Conservation (phyloP, 1,140 invertebrate genomes). For the Vanessa atalanta region DNA sequence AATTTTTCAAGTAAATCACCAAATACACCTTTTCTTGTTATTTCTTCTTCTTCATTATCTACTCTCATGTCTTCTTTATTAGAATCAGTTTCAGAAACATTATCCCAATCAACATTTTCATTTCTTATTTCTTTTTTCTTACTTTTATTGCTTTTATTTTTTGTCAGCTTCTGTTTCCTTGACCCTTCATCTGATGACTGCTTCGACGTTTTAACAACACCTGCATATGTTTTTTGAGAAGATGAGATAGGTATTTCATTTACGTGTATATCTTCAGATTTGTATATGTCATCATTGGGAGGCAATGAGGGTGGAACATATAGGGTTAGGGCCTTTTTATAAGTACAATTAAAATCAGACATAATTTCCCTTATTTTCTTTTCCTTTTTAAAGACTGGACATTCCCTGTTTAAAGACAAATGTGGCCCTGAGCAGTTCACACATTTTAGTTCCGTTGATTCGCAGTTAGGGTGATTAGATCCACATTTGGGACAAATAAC, state of each 20-base stretch:
- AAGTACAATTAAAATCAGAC: neutral
- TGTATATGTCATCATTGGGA: neutral
- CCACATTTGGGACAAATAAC: conserved; percentile 19
- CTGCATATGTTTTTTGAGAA: neutral
- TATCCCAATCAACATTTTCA: neutral
- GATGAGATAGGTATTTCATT: neutral
- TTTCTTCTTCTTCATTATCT: neutral
- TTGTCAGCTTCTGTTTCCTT: neutral
- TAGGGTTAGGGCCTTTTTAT: neutral
- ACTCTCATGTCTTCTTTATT: neutral
- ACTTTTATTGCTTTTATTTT: neutral
- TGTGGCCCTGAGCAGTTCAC: neutral
- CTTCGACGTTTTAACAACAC: neutral
- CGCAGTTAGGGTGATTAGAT: conserved; percentile 13
- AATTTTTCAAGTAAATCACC: neutral
- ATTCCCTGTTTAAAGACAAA: neutral
- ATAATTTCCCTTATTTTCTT: conserved; percentile 6
- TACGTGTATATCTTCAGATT: neutral
- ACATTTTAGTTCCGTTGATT: conserved; percentile 4
- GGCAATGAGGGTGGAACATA: neutral
- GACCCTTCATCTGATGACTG: neutral
- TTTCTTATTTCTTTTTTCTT: neutral
- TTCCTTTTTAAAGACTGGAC: neutral
- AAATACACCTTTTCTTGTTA: no score
- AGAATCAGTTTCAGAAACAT: neutral